phyloP scores from a whole-genome alignment of 2,113 vertebrate genomes.

The Cebidichthys violaceus region DNA sequence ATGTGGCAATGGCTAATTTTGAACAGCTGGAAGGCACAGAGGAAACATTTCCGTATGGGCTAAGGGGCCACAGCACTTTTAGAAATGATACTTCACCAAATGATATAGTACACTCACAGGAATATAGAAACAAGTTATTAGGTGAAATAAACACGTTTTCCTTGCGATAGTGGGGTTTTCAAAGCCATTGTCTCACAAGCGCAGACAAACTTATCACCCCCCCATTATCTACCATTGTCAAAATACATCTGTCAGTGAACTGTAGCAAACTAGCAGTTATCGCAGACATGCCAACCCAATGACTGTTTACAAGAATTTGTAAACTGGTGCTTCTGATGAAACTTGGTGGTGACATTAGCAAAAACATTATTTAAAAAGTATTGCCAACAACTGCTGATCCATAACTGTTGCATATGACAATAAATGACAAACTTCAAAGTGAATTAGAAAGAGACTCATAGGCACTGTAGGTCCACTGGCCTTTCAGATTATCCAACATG shows the following conservation, averaged over 20 bases:
- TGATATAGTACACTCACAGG: neutral
- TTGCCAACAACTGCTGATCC: neutral
- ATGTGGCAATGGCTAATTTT: conserved; percentile 8
- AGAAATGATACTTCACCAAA: neutral
- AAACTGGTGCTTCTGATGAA: neutral
- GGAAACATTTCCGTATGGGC: neutral
- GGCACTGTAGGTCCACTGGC: neutral
- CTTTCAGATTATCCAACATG: conserved; percentile 7
- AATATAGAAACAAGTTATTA: conserved; percentile 9
- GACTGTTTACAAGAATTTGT: neutral
- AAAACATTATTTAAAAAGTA: no score
- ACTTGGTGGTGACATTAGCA: no score
- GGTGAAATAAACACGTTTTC: conserved; percentile 4
- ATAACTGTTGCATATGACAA: neutral
- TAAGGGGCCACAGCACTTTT: neutral
- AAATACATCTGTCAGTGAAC: conserved; percentile 20
- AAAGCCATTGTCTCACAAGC: conserved; percentile 20
- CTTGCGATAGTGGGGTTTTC: neutral
- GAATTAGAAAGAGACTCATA: neutral
- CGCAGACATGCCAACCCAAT: neutral
- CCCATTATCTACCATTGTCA: conserved; percentile 6
- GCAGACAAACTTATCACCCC: conserved; percentile 26
- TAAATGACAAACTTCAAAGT: neutral
- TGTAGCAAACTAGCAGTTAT: neutral
- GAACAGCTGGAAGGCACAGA: neutral